phyloP scores from a whole-genome alignment of 2,888 invertebrate genomes.

The Parascotia fuliginaria region DNA sequence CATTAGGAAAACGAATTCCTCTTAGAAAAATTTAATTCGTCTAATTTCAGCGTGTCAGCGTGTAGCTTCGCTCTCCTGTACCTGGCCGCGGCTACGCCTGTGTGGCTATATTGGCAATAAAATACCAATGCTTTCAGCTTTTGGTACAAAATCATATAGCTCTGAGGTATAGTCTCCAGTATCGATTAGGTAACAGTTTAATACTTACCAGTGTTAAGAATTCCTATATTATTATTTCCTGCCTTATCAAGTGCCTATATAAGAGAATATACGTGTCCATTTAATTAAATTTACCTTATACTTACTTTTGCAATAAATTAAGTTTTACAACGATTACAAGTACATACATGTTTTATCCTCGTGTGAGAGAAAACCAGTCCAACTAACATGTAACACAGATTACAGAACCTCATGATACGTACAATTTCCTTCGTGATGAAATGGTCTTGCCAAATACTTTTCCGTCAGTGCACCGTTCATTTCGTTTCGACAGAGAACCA shows the following conservation, averaged over 20 bases:
- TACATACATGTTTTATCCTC: conserved; percentile 27
- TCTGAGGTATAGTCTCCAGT: not conserved
- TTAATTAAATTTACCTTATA: not conserved
- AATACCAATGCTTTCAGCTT: too few species aligned
- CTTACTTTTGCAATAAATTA: conserved; percentile 14
- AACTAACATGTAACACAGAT: conserved; percentile 25
- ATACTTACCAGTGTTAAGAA: not conserved
- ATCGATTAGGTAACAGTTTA: not conserved
- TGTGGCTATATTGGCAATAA: too few species aligned
- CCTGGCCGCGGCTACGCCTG: too few species aligned
- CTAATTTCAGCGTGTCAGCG: too few species aligned
- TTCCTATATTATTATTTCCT: not conserved
- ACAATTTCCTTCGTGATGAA: conserved; percentile 48
- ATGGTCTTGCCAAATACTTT: conserved; percentile 56
- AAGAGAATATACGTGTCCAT: not conserved
- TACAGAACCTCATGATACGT: conserved; percentile 46
- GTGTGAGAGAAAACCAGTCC: conserved; percentile 32
- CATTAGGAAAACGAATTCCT: too few species aligned
- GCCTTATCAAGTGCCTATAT: not conserved
- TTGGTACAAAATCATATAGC: not conserved
- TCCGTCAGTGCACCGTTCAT: conserved; percentile 48
- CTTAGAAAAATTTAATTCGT: too few species aligned
- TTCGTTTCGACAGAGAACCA: conserved; percentile 55
- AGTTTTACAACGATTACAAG: conserved; percentile 19
- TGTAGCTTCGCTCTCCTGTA: too few species aligned